Evolutionary conservation across 2,888 invertebrate genomes (phyloP), one percentile per base, ranked within the genome.

Genomic region (Dolichopus griseipennis): DNA sequence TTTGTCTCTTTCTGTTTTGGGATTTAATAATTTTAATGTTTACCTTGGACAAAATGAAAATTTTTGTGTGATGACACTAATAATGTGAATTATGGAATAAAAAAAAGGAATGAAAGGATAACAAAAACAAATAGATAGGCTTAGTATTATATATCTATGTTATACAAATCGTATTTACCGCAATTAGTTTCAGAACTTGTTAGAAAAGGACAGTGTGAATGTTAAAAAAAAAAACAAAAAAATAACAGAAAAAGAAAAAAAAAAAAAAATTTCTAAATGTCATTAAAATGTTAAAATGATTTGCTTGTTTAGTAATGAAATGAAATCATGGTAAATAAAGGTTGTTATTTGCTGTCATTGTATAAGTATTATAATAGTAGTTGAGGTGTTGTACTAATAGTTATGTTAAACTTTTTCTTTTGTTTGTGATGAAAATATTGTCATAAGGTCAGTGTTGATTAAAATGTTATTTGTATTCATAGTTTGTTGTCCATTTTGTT

Each of bases 231-330:
- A 27, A 4, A 5, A 27, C n/a, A n/a, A n/a, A n/a, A n/a, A n/a
- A n/a, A n/a, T n/a, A n/a, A n/a, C n/a, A n/a, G n/a, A n/a, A n/a
- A n/a, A 27, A 27, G 2, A 5, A 27, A 27, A 27, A 27, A 27
- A 27, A 27, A 27, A 27, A 27, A 27, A 27, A 27, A 27, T 4
- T 27, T 52, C 52, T 52, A 52, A 27, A 52, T 52, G 6, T 52
- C 52, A 52, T 52, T 52, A 52, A 41, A 52, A 52, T 52, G 52
- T 52, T 52, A 18, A n/a, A 52, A 52, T 52, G n/a, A 52, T 52
- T 27, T 52, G 52, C 52, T 52, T 52, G 52, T 52, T n/a, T 52
- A 52, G 18, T 18, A 52, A 52, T 52, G 15, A 52, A 52, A 52
- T 52, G 52, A 52, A 52, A 52, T 52, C 18, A 52, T 52, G n/a